Percentiles rank a stretch among this genome's conserved stretches.
phyloP scores from a whole-genome alignment of 64 coral and sea anemone species.

The Acropora tenuis region DNA sequence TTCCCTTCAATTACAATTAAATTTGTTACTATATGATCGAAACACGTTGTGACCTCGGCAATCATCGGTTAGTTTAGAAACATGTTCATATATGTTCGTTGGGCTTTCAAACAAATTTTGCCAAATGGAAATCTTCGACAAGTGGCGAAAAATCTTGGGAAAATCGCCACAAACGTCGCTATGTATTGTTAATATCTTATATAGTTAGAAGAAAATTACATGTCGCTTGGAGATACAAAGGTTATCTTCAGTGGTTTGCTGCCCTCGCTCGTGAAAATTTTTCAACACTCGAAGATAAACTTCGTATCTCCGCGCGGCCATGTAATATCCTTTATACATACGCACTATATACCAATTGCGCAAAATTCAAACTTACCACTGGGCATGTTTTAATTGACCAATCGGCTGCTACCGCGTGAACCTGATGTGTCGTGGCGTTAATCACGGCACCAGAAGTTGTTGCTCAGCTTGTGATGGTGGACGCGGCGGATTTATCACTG shows the following conservation, averaged over 20 bases:
- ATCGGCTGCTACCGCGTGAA: neutral
- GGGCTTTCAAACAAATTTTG: neutral
- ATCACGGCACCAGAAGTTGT: conserved; percentile 8
- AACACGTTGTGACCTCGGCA: neutral
- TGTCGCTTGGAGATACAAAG: neutral
- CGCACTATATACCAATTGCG: neutral
- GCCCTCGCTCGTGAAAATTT: neutral
- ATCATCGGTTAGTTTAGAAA: neutral
- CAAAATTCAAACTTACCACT: conserved; percentile 6
- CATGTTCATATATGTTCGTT: neutral
- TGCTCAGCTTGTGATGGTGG: neutral
- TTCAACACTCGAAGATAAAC: neutral
- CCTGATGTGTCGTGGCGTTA: conserved; percentile 14
- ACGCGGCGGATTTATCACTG: neutral
- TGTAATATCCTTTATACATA: neutral
- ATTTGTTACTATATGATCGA: neutral
- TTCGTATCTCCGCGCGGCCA: neutral
- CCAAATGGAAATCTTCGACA: neutral
- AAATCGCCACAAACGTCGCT: neutral
- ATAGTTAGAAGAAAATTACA: neutral
- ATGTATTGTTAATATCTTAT: neutral
- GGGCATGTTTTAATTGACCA: neutral
- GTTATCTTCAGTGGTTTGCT: neutral
- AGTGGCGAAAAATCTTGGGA: neutral
- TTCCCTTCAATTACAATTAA: neutral